Evolutionary conservation across 2,113 vertebrate genomes (phyloP).

Genomic region (Tauraco erythrolophus): DNA sequence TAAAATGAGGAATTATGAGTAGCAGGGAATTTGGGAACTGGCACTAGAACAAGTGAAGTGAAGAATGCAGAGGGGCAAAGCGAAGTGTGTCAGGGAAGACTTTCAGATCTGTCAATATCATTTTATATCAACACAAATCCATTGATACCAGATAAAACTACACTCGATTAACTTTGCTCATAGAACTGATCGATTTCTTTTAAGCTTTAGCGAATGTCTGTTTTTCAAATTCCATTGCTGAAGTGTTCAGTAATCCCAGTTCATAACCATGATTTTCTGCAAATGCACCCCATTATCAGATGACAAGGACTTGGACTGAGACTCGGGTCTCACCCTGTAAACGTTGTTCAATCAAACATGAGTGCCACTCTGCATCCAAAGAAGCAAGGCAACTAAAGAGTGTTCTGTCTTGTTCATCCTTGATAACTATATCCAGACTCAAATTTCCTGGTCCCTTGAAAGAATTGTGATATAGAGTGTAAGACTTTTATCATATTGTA

Average conservation of each 20-base stretch:
- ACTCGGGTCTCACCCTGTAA: fast-evolving
- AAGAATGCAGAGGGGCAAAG: background rate
- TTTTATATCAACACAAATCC: background rate
- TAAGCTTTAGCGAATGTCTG: background rate
- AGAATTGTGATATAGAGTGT: background rate
- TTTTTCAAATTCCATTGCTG: background rate
- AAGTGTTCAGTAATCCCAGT: background rate
- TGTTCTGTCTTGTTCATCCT: background rate
- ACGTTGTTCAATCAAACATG: background rate
- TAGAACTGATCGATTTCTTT: background rate
- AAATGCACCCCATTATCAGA: background rate
- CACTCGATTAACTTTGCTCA: background rate
- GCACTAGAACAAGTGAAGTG: background rate
- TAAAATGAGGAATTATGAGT: background rate
- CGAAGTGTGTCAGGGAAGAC: background rate
- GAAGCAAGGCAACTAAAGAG: background rate
- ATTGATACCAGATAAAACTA: background rate
- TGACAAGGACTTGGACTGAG: background rate
- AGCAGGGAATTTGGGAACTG: background rate
- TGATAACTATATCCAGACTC: background rate
- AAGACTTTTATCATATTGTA: background rate
- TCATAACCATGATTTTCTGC: background rate
- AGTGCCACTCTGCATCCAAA: background rate
- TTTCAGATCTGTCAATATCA: background rate
- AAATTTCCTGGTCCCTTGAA: background rate